Evolutionary conservation across 2,113 vertebrate species (phyloP).

Genomic region (Leiothrix lutea): DNA sequence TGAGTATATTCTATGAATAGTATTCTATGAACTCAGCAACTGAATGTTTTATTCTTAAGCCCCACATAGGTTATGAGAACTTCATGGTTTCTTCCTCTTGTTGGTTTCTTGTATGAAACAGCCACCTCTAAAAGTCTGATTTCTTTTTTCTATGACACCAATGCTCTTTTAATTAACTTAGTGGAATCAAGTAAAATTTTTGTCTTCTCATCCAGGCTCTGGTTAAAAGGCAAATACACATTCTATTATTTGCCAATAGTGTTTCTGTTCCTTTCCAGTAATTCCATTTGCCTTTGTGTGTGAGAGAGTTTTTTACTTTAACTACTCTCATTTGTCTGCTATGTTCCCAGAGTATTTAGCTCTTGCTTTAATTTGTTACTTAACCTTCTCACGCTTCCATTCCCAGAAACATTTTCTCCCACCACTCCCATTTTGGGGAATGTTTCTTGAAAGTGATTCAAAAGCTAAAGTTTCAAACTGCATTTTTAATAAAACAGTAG

Average conservation of each 20-base stretch:
- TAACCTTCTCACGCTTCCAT: not conserved
- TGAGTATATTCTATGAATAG: too few species aligned
- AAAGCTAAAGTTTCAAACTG: not conserved
- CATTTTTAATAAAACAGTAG: not conserved
- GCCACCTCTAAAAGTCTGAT: not conserved
- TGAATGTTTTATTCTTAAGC: not conserved
- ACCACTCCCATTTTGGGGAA: not conserved
- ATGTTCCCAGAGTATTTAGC: not conserved
- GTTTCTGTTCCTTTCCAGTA: not conserved
- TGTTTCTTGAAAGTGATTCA: not conserved
- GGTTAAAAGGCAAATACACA: not conserved
- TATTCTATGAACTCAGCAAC: not conserved
- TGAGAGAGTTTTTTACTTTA: not conserved
- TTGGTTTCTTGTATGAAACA: not conserved
- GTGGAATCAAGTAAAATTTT: not conserved
- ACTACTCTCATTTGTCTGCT: not conserved
- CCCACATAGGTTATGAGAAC: not conserved
- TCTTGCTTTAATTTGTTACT: not conserved
- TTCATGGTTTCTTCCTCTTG: not conserved
- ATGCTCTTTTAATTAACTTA: not conserved
- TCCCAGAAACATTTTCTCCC: not conserved
- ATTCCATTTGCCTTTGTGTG: not conserved
- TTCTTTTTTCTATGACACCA: not conserved
- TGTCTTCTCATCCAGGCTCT: not conserved
- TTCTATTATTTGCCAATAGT: not conserved